phyloP scores from a whole-genome alignment of 2,797 vertebrate species.

The Peromyscus aztecus region DNA sequence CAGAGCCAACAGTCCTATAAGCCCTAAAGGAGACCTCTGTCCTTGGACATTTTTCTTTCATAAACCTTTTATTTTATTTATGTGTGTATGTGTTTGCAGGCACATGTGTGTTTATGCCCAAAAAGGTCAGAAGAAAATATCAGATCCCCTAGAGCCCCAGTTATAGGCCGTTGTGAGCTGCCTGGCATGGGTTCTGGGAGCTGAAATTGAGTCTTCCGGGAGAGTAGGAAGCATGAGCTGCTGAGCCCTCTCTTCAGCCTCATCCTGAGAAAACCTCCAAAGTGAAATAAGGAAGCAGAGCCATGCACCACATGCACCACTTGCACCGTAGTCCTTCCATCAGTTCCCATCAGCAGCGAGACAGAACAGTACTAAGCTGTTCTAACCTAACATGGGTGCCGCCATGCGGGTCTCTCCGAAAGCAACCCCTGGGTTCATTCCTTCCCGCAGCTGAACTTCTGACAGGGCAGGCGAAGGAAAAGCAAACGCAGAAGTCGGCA shows the following conservation, averaged over 20 bases:
- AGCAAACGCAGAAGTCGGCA: neutral
- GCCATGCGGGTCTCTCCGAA: neutral
- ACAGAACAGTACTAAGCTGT: neutral
- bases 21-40: neutral
- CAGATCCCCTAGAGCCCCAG: neutral
- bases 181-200: neutral
- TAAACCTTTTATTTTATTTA: neutral
- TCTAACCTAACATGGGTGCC: neutral
- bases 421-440: neutral
- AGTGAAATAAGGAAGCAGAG: conserved; percentile 54
- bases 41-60: neutral
- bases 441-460: neutral
- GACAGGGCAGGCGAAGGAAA: conserved; percentile 17
- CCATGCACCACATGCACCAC: fast-evolving
- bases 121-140: neutral
- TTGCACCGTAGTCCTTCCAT: neutral
- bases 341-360: neutral
- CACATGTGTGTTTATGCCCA: neutral
- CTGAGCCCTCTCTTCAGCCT: neutral
- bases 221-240: neutral
- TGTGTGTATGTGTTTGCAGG: neutral
- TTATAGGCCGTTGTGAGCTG: neutral
- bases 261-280: conserved; percentile 18
- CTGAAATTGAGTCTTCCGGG: neutral
- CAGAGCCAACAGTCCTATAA: neutral